phyloP scores from a whole-genome alignment of 2,797 vertebrate species.

The Phalloptychus januarius region DNA sequence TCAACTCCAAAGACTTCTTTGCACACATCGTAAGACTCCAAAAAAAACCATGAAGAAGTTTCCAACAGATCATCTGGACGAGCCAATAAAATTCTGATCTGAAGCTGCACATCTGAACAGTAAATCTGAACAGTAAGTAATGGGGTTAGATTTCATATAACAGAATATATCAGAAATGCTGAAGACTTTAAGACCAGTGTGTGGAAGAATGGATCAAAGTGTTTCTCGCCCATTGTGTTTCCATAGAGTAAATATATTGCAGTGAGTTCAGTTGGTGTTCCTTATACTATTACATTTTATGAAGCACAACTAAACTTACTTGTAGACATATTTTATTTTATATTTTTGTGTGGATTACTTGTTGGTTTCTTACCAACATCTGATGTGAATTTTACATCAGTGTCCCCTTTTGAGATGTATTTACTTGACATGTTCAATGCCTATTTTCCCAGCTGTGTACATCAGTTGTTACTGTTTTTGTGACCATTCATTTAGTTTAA shows the following conservation, averaged over 20 bases:
- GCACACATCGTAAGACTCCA: background rate
- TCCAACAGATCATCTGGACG: background rate
- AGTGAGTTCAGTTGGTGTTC: background rate
- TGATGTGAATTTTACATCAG: background rate
- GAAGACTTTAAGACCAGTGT: background rate
- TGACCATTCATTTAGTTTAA: conserved; percentile 2
- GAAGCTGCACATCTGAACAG: background rate
- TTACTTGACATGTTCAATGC: background rate
- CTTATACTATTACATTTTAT: background rate
- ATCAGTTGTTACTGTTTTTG: background rate
- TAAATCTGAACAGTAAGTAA: background rate
- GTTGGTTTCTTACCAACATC: background rate
- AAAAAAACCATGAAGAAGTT: background rate
- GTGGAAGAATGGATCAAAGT: background rate
- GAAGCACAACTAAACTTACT: background rate
- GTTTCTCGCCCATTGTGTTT: background rate
- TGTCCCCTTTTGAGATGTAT: background rate
- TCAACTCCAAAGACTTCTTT: background rate
- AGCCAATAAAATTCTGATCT: background rate
- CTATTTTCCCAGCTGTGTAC: background rate
- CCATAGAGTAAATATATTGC: background rate
- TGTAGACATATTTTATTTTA: background rate
- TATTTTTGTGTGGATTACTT: background rate
- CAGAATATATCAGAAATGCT: background rate
- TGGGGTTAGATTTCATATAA: background rate